Evolutionary conservation across 1,140 invertebrate species (phyloP), one percentile per base, ranked within the genome.

Genomic region (Oryzaephilus surinamensis): DNA sequence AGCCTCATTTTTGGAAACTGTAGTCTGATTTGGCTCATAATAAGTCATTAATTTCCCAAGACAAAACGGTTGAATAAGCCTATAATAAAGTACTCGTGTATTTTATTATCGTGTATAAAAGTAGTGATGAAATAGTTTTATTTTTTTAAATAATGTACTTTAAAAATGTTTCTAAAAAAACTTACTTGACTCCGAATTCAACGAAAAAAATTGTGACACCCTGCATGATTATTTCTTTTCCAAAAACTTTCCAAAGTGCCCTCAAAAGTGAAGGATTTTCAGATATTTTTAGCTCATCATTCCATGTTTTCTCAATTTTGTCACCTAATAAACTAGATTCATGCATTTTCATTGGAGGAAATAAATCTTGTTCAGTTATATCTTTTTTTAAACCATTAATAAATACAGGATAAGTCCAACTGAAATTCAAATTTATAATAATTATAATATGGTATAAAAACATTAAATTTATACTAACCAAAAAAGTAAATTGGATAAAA

Each of bases 31-130:
- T 1, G 67, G 53, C 1, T 69, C 73, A 58, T 79, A 87, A 51
- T 78, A 82, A n/a, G 69, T 64, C 7, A 86, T 71, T 0, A 87
- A 63, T 4, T 26, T 13, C 18, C 12, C 7, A 13, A 36, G 14
- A 16, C 15, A 36, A 13, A 16, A 26, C 6, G 33, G 51, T 40
- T 57, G 54, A 7, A 43, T 41, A 32, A 57, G 43, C 15, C 54
- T 58, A n/a, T n/a, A n/a, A n/a, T n/a, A 29, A 26, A 52, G 49
- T 27, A n/a, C n/a, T n/a, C n/a, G n/a, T n/a, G n/a, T n/a, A n/a
- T n/a, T n/a, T n/a, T n/a, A n/a, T n/a, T n/a, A n/a, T n/a, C n/a
- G n/a, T n/a, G n/a, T n/a, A n/a, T n/a, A n/a, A n/a, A n/a, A n/a
- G n/a, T n/a, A n/a, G n/a, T 7, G 4, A n/a, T 27, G 12, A 24